Evolutionary conservation across 2,113 vertebrate species (phyloP), one percentile per base, ranked within the genome.

Genomic region (Thryonomys swinderianus): DNA sequence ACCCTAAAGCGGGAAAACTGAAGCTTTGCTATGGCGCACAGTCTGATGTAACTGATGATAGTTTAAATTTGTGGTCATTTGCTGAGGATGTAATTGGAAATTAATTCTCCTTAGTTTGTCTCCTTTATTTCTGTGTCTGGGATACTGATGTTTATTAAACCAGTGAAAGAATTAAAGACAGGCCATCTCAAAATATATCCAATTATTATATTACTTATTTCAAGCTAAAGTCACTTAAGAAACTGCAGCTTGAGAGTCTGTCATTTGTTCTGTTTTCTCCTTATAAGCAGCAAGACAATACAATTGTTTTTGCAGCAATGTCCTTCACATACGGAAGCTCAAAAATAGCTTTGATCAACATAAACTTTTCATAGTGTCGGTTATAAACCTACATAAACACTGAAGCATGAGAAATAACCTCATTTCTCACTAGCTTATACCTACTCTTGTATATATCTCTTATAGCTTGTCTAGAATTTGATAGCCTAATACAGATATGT

Each of bases 21-120:
- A n/a, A n/a, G n/a, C n/a, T n/a, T n/a, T n/a, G n/a, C n/a, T 67
- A 3, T 3, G 0, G 12, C 32, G 21, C 2, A 66, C 14, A 34
- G 27, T 32, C 2, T 25, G n/a, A 67, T 61, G 73, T 13, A 74
- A 71, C 25, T 74, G 51, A 11, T 45, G 25, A 7, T 64, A 21
- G 1, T 23, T 83, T 82, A 57, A 59, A 69, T 51, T 85, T 89
- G 14, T 89, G 74, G 6, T 67, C 18, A 55, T 57, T 90, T 57
- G 6, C 5, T 67, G 79, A 42, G 57, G 16, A 2, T 40, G 53
- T 48, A 30, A 34, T 6, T 57, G 45, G 20, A 85, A 30, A 83
- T 53, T 13, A 57, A 16, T 16, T 20, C 6, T 0, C 42, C 2
- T 32, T 61, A 66, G 18, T 83, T 82, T 16, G 32, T 69, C 30